Percentiles rank a stretch among this genome's conserved stretches.
Conservation (phyloP, 92 coral and sea anemone species). For the Phymanthus crucifer region DNA sequence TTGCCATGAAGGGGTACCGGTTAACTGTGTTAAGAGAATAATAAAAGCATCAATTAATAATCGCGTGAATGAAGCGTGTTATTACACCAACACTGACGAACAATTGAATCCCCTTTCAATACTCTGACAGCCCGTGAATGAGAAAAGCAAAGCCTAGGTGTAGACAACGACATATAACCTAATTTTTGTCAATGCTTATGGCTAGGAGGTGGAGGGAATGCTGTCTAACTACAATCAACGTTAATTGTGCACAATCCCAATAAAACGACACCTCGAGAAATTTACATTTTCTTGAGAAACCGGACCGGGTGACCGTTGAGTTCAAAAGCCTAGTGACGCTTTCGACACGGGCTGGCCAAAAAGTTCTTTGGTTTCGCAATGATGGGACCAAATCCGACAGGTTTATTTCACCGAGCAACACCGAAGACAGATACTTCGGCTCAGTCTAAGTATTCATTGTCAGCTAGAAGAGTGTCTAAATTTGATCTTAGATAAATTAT, state of each 20-base stretch:
- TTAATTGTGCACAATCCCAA: conserved; percentile 64
- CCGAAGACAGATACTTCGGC: conserved; percentile 61
- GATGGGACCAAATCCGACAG: conserved; percentile 24
- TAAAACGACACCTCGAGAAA: conserved; percentile 32
- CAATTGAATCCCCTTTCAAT: conserved; percentile 68
- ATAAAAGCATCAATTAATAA: conserved; percentile 41
- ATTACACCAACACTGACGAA: conserved; percentile 48
- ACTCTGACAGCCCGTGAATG: conserved; percentile 78
- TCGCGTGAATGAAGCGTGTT: conserved; percentile 78
- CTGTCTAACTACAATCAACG: conserved; percentile 38
- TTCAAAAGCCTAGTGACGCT: conserved; percentile 1
- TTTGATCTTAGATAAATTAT: conserved; percentile 86
- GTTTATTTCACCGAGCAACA: conserved; percentile 33
- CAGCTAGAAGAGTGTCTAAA: conserved; percentile 78
- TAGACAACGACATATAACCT: conserved; percentile 60
- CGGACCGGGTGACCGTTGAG: conserved; percentile 12
- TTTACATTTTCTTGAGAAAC: conserved; percentile 14
- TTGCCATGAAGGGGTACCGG: conserved; percentile 83
- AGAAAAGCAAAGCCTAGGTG: conserved; percentile 71
- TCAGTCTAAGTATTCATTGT: conserved; percentile 54
- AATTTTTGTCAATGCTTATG: conserved; percentile 73
- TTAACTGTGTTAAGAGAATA: conserved; percentile 57
- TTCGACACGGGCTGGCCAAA: not conserved
- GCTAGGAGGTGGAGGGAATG: conserved; percentile 48
- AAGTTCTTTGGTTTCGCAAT: conserved; percentile 5